Percentiles rank a stretch among this genome's conserved stretches.
Conservation (phyloP, 2,113 vertebrate genomes). For the Uria lomvia region DNA sequence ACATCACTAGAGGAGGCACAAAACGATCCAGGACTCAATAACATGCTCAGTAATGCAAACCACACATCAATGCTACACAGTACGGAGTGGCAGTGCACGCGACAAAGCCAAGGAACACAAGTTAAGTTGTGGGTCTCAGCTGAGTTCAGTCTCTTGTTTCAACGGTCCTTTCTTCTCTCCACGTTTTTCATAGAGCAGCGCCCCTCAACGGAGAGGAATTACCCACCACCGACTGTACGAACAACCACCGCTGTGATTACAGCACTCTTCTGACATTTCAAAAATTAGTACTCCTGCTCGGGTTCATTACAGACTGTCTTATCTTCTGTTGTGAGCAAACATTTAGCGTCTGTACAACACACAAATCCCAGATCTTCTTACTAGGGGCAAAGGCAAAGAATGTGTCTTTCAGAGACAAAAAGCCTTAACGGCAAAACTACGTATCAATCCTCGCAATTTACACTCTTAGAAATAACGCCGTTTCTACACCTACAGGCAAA, state of each 20-base stretch:
- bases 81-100: not conserved
- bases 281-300: not conserved
- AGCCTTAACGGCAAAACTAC: not conserved
- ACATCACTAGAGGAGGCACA: not conserved
- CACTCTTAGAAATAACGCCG: not conserved
- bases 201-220: not conserved
- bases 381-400: not conserved
- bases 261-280: not conserved
- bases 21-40: not conserved
- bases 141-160: not conserved
- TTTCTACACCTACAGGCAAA: not conserved
- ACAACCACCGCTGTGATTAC: not conserved
- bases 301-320: not conserved
- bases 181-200: not conserved
- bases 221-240: not conserved
- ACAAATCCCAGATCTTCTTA: not conserved
- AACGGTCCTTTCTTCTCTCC: not conserved
- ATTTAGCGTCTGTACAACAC: not conserved
- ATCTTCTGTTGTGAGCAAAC: not conserved
- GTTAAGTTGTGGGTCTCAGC: not conserved
- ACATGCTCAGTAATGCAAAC: not conserved
- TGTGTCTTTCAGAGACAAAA: not conserved
- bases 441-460: not conserved
- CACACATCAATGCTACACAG: not conserved
- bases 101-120: not conserved